phyloP scores from a whole-genome alignment of 2,888 invertebrate genomes.

The Chorisops tibialis region DNA sequence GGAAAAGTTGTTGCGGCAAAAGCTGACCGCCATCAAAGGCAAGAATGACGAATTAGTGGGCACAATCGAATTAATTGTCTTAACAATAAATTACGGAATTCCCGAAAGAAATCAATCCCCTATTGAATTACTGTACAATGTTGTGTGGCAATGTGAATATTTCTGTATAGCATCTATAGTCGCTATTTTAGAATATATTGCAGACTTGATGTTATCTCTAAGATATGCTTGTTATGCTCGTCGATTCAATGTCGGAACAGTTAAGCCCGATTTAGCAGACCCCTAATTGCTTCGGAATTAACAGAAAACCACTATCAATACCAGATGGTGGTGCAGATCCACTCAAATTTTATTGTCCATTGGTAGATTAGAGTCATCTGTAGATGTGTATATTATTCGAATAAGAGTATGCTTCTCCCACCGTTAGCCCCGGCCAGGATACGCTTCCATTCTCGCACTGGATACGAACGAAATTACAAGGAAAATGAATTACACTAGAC shows the following conservation, averaged over 20 bases:
- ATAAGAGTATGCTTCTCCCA: too few species aligned
- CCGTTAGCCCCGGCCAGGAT: too few species aligned
- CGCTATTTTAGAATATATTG: too few species aligned
- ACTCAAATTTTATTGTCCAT: slow-evolving; percentile 20
- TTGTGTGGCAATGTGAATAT: too few species aligned
- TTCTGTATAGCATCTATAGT: too few species aligned
- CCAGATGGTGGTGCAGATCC: slow-evolving; percentile 15
- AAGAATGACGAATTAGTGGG: slow-evolving; percentile 8
- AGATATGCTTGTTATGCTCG: too few species aligned
- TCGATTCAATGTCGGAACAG: slow-evolving; percentile 5
- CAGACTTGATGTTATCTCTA: too few species aligned
- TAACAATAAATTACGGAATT: slow-evolving; percentile 17
- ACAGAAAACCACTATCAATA: slow-evolving; percentile 22
- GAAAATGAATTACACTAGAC: slow-evolving; percentile 21
- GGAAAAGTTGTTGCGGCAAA: slow-evolving; percentile 15
- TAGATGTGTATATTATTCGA: neutral
- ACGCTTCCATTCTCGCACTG: too few species aligned
- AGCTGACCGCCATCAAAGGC: slow-evolving; percentile 8
- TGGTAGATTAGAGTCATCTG: slow-evolving; percentile 10
- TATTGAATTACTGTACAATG: neutral
- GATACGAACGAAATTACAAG: slow-evolving; percentile 2
- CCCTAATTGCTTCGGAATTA: slow-evolving; percentile 22
- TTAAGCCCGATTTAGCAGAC: slow-evolving; percentile 15
- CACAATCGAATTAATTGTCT: slow-evolving; percentile 20
- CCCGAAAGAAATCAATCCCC: slow-evolving; percentile 15